A percentile compares a stretch with the other conserved stretches of the same genome.
These are phyloP conservation scores for Caenorhabditis brenneri DNA, from an alignment of 1,140 invertebrate species.

Conservation along the genomic window DNA sequence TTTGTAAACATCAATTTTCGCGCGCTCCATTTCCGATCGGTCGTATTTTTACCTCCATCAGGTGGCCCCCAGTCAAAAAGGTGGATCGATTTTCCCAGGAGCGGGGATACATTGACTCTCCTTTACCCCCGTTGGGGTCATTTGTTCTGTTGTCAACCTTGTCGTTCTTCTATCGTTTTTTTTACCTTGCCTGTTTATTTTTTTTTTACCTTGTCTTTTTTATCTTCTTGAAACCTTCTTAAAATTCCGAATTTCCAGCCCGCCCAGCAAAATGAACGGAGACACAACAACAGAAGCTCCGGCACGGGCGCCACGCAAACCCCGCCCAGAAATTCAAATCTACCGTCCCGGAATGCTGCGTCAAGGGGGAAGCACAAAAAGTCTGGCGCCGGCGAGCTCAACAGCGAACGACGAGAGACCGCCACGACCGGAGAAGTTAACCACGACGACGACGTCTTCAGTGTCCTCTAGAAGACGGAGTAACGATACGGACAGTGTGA, in stretches of 20 bases:
- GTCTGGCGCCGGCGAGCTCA: neutral
- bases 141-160: too few species aligned
- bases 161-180: too few species aligned
- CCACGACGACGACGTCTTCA: neutral
- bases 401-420: constrained; percentile 2
- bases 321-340: constrained; percentile 17
- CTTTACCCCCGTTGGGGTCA: too few species aligned
- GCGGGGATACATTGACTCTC: too few species aligned
- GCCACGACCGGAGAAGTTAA: constrained; percentile 7
- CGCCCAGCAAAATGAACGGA: constrained; percentile 7
- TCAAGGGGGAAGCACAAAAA: constrained; percentile 1
- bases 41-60: too few species aligned
- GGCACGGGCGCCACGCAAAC: neutral
- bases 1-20: too few species aligned
- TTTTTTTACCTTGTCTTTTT: too few species aligned
- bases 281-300: neutral
- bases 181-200: too few species aligned
- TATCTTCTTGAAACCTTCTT: too few species aligned
- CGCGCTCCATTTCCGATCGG: too few species aligned
- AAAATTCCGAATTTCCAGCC: neutral
- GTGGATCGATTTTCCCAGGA: too few species aligned
- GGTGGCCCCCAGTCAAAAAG: too few species aligned
- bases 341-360: constrained; percentile 15
- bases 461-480: neutral
- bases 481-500: constrained; percentile 18